Percentiles rank a stretch among this genome's conserved stretches.
Conservation (phyloP, 2,888 invertebrate species). For the Clunio marinus region DNA sequence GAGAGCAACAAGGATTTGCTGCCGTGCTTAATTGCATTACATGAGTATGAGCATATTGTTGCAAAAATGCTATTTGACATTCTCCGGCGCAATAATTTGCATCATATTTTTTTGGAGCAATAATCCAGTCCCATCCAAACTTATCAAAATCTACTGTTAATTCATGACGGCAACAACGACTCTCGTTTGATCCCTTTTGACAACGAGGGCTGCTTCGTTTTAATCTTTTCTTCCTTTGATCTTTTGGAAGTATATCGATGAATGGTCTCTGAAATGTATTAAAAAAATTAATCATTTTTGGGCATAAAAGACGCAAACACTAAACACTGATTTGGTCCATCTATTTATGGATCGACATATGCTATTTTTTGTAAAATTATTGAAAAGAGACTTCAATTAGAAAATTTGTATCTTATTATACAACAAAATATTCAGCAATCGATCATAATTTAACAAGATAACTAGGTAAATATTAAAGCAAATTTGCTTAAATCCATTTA, state of each 20-base stretch:
- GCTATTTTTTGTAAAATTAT: too few species aligned
- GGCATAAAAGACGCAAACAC: too few species aligned
- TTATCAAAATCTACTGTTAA: slow-evolving; percentile 88
- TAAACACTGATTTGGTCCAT: too few species aligned
- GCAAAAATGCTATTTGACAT: slow-evolving; percentile 82
- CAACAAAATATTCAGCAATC: too few species aligned
- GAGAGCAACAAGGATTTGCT: slow-evolving; percentile 88
- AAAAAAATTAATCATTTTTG: too few species aligned
- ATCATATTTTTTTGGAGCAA: slow-evolving; percentile 90
- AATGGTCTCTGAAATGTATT: slow-evolving; percentile 44
- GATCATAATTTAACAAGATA: too few species aligned
- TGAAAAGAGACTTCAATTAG: too few species aligned
- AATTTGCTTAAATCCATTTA: too few species aligned
- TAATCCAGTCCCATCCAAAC: slow-evolving; percentile 97
- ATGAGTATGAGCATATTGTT: slow-evolving; percentile 84
- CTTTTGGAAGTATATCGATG: slow-evolving; percentile 48
- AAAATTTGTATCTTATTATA: too few species aligned
- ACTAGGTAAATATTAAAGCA: too few species aligned
- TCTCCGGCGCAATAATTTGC: slow-evolving; percentile 96
- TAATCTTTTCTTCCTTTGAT: slow-evolving; percentile 57
- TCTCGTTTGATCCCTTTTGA: slow-evolving; percentile 66
- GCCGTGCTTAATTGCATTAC: slow-evolving; percentile 77
- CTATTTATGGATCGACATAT: too few species aligned
- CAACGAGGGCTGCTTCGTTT: slow-evolving; percentile 80
- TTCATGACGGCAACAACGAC: slow-evolving; percentile 90